These are phyloP conservation scores for Drosophila suboccidentalis DNA, from an alignment of 2,888 invertebrate genomes.

Conservation along the genomic window DNA sequence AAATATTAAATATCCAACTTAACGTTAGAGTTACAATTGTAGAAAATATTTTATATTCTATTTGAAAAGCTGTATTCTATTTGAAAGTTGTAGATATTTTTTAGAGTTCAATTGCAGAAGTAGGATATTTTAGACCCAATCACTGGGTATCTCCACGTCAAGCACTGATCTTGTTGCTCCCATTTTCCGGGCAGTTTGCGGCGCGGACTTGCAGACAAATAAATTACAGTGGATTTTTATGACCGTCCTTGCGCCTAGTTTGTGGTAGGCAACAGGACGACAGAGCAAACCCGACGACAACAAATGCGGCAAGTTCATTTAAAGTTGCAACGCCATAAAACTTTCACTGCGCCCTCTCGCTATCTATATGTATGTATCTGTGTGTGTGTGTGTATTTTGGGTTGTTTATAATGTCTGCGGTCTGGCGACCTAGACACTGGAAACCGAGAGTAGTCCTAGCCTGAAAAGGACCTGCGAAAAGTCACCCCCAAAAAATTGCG, in stretches of 20 bases:
- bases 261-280: constrained; percentile 63
- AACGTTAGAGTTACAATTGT: no score
- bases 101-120: not conserved
- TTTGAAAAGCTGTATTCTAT: no score
- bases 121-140: no score
- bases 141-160: not conserved
- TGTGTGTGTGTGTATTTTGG: constrained; percentile 23
- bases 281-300: constrained; percentile 37
- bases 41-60: no score
- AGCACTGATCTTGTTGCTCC: not conserved
- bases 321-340: constrained; percentile 68
- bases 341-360: constrained; percentile 64
- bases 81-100: no score
- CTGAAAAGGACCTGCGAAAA: constrained; percentile 28
- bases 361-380: not conserved
- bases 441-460: constrained; percentile 34
- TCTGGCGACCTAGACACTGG: constrained; percentile 73
- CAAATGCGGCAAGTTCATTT: constrained; percentile 69
- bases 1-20: no score
- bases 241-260: constrained; percentile 77
- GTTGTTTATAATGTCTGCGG: constrained; percentile 83
- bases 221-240: constrained; percentile 76
- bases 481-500: constrained; percentile 63
- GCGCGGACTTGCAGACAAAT: constrained; percentile 70
- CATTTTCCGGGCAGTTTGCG: constrained; percentile 16